Percentiles rank a stretch among this genome's conserved stretches.
Conservation (phyloP, 2,888 invertebrate species). For the Cyclophora albipunctata region DNA sequence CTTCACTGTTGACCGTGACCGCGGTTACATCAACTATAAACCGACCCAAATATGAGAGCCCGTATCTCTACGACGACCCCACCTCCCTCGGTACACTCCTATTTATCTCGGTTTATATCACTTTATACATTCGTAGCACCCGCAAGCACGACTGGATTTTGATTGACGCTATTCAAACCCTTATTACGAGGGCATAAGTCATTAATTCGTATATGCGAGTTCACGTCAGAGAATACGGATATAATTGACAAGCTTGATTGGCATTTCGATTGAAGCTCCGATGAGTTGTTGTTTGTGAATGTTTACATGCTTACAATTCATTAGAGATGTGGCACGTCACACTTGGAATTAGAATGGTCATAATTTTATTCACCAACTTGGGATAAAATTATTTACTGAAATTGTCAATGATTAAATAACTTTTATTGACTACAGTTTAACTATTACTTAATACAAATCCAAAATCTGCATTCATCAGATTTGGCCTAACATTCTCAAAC, state of each 20-base stretch:
- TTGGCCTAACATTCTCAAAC: too few relatives aligned
- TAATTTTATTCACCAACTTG: too few relatives aligned
- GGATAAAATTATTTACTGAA: too few relatives aligned
- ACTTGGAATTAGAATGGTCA: too few relatives aligned
- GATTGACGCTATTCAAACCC: slow-evolving; percentile 21
- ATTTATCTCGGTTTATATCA: slow-evolving; percentile 16
- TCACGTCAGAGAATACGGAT: slow-evolving; percentile 18
- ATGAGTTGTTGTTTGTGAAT: slow-evolving; percentile 6
- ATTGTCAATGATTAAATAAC: too few relatives aligned
- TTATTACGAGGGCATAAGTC: slow-evolving; percentile 19
- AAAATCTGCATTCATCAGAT: too few relatives aligned
- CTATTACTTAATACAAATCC: too few relatives aligned
- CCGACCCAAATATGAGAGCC: slow-evolving; percentile 35
- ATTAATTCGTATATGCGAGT: slow-evolving; percentile 18
- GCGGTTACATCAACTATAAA: slow-evolving; percentile 39
- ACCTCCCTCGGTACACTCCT: slow-evolving; percentile 6
- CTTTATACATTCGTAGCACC: slow-evolving; percentile 16
- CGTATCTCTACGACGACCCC: slow-evolving; percentile 22
- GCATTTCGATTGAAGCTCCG: slow-evolving; percentile 24
- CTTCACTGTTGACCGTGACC: slow-evolving; percentile 53
- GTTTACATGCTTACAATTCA: background rate
- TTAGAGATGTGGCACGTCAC: background rate
- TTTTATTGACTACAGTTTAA: too few relatives aligned
- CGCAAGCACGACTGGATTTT: slow-evolving; percentile 13
- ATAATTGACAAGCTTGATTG: slow-evolving; percentile 33